Base-by-base conservation (phyloP, 2,113 vertebrate species). In the Corythornis madagascariensis region DNA sequence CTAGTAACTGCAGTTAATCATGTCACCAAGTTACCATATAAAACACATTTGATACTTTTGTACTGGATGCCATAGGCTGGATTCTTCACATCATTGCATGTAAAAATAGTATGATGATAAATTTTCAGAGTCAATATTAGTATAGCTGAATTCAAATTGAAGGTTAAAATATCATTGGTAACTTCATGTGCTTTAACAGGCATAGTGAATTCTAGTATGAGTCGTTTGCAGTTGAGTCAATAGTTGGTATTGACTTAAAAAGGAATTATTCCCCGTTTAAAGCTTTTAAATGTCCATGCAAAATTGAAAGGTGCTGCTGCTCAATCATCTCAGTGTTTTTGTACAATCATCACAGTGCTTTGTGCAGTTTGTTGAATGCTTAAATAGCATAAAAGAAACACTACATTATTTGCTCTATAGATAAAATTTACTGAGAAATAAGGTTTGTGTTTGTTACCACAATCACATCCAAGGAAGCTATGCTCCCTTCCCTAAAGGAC, bases 381-480 rank as follows among this genome's bases (percentile, higher is more conserved):
- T 95, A 95, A 96, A 60, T 89, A 25, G 38, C 53, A 84, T 65
- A 60, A 91, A 96, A 87, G 56, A 91, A 95, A 70, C 16, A 60
- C 47, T 93, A 91, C 15, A 76, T 48, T 90, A 83, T 90, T 86
- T 92, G 9, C 13, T 81, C 11, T 35, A n/a, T 45, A 77, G 53
- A 84, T 93, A 92, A 96, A 97, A 73, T 43, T 21, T 26, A 66
- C 40, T 45, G 83, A 87, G 20, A 48, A 83, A 21, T 84, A 88
- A 90, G 28, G 2, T 29, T 90, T 79, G 16, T 71, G 9, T 6
- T 18, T 86, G 11, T 90, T 92, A 89, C 72, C 85, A 50, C 65
- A 78, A 15, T 79, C 74, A 78, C 21, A 80, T 25, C 11, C 18
- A 67, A 82, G 67, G 43, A 88, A 84, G 33, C 6, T 57, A 33